Evolutionary conservation across 2,888 invertebrate genomes (phyloP).

Genomic region (Orgyia antiqua): DNA sequence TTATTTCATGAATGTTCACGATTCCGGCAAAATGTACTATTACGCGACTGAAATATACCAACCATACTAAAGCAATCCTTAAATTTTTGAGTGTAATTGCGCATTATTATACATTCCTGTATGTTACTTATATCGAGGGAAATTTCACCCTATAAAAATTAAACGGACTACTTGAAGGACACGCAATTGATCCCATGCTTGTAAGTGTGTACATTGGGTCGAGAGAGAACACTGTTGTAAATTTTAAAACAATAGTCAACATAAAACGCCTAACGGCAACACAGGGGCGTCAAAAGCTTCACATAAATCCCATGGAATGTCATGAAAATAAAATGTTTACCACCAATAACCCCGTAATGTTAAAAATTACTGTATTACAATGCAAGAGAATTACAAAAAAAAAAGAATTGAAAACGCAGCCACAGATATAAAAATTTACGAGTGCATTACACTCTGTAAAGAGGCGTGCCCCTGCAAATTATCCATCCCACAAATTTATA

Average conservation of each 20-base stretch:
- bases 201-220: too few species aligned
- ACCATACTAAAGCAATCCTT: too few species aligned
- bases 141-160: too few species aligned
- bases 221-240: too few species aligned
- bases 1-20: constrained; percentile 13
- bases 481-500: constrained; percentile 39
- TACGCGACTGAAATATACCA: too few species aligned
- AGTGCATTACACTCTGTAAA: constrained; percentile 68
- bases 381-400: constrained; percentile 42
- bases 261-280: too few species aligned
- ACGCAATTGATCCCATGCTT: too few species aligned
- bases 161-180: too few species aligned
- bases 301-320: constrained; percentile 35
- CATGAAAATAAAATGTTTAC: constrained; percentile 52
- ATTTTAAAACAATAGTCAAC: too few species aligned
- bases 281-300: constrained; percentile 23
- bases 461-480: constrained; percentile 56
- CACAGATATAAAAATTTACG: constrained; percentile 66
- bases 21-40: constrained; percentile 11
- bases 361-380: constrained; percentile 31
- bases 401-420: constrained; percentile 59
- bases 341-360: constrained; percentile 47
- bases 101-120: too few species aligned
- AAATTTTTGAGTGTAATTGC: too few species aligned
- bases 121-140: too few species aligned